Conservation (phyloP, 2,797 vertebrate species). For the Pseudocheirus occidentalis region DNA sequence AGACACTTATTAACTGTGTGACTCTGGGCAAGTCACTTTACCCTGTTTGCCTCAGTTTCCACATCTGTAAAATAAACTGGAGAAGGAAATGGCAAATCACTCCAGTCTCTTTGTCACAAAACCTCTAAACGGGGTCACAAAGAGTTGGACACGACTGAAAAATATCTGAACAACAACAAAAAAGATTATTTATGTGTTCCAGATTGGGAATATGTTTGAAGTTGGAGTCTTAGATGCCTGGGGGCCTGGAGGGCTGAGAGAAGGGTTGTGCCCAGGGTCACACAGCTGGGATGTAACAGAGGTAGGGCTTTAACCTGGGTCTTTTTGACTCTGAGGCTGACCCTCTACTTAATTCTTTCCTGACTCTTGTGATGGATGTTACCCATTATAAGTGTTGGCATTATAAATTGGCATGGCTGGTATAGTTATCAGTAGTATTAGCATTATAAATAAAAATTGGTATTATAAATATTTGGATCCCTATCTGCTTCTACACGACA, state of each 20-base stretch:
- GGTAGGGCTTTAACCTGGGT: neutral
- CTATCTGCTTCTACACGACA: neutral
- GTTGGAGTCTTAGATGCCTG: neutral
- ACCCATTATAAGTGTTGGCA: neutral
- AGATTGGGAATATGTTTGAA: neutral
- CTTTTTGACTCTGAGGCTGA: neutral
- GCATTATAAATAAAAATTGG: too few species aligned
- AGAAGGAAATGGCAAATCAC: neutral
- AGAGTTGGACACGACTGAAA: too few species aligned
- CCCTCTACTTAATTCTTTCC: neutral
- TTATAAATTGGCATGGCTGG: too few species aligned
- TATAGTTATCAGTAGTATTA: too few species aligned
- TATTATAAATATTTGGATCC: neutral
- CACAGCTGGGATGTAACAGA: neutral
- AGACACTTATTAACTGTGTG: too few species aligned
- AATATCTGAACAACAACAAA: too few species aligned
- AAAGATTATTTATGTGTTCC: neutral
- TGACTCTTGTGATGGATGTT: neutral
- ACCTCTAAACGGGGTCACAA: neutral
- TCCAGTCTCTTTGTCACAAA: neutral
- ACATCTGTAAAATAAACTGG: neutral
- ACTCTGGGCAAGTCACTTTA: neutral
- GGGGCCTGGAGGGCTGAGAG: neutral
- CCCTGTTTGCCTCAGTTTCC: neutral
- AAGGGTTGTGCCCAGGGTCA: neutral